phyloP scores from a whole-genome alignment of 2,888 invertebrate species.

The Thecophora atra region DNA sequence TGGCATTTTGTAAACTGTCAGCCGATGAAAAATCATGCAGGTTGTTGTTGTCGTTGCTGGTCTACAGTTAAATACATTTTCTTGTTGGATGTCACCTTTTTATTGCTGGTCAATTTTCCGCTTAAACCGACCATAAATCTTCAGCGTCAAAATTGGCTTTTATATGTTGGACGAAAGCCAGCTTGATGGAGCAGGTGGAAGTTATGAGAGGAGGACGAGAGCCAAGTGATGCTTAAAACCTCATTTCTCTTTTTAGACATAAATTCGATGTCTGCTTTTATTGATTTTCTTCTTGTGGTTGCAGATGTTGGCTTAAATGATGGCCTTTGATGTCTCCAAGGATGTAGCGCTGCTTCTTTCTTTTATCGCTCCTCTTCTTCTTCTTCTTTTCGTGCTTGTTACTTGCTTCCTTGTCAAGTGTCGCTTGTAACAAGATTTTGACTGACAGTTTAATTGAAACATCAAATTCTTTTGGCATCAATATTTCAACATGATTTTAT shows the following conservation, averaged over 20 bases:
- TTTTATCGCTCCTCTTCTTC: too few relatives aligned
- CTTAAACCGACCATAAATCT: constrained; percentile 37
- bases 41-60: constrained; percentile 39
- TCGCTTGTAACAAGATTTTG: too few relatives aligned
- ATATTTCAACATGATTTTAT: constrained; percentile 40
- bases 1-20: constrained; percentile 53
- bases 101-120: too few relatives aligned
- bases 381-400: constrained; percentile 32
- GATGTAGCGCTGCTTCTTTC: too few relatives aligned
- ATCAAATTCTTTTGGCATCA: constrained; percentile 40
- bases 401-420: constrained; percentile 13
- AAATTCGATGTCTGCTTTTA: constrained; percentile 15
- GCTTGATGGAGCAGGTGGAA: too few relatives aligned
- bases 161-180: too few relatives aligned
- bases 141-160: constrained; percentile 15
- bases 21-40: constrained; percentile 51
- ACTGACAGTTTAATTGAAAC: constrained; percentile 45
- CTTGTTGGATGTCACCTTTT: too few relatives aligned
- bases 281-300: not conserved
- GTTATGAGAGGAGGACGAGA: too few relatives aligned
- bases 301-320: too few relatives aligned
- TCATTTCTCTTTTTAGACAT: constrained; percentile 48
- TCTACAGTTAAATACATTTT: not conserved
- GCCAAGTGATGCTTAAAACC: constrained; percentile 46
- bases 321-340: too few relatives aligned